Conservation (phyloP, 1,140 invertebrate genomes). For the Macrotrachela quadricornifera region DNA sequence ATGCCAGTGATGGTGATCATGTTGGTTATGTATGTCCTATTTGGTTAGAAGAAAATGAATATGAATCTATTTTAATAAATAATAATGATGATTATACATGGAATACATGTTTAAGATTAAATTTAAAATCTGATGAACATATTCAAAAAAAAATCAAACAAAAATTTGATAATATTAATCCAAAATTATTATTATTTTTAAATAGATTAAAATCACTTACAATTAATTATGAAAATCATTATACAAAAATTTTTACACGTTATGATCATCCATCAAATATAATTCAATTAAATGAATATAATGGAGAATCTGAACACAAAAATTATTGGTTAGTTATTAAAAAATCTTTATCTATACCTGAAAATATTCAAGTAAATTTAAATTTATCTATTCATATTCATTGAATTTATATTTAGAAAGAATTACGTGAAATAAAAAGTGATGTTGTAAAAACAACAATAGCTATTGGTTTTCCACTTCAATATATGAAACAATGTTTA, state of each 20-base stretch:
- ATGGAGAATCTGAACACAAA: neutral
- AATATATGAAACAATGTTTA: no score
- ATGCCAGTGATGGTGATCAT: slow-evolving; percentile 12
- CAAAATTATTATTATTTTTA: slow-evolving; percentile 22
- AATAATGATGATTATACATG: slow-evolving; percentile 19
- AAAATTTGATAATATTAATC: slow-evolving; percentile 25
- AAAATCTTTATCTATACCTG: neutral
- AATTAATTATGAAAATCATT: neutral
- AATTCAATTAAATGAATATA: neutral
- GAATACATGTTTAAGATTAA: slow-evolving; percentile 20
- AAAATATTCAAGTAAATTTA: neutral
- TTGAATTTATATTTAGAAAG: no score
- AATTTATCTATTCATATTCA: no score
- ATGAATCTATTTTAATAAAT: no score
- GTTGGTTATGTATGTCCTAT: slow-evolving; percentile 24
- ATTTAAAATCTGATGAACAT: slow-evolving; percentile 13
- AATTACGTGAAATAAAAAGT: no score
- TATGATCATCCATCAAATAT: neutral
- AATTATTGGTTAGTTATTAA: slow-evolving; percentile 1
- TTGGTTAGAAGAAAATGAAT: no score
- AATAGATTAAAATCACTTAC: slow-evolving; percentile 16
- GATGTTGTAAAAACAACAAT: no score
- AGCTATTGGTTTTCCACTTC: no score
- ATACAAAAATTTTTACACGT: neutral
- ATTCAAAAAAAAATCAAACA: slow-evolving; percentile 13